Evolutionary conservation across 2,888 invertebrate genomes (phyloP).

Genomic region (Halictus quadricinctus): DNA sequence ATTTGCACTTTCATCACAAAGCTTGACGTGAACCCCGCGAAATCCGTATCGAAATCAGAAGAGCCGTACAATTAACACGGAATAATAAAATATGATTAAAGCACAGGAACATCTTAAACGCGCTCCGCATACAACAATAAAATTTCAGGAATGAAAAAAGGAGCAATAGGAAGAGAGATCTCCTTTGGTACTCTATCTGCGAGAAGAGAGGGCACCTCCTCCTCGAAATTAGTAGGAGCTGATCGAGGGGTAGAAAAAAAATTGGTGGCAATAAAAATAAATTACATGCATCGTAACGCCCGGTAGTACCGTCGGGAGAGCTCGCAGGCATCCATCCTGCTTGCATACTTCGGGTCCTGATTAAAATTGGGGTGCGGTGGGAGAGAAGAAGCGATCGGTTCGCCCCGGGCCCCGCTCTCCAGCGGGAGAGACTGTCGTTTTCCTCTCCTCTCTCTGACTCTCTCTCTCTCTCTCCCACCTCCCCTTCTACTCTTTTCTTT

Average conservation of each 20-base stretch:
- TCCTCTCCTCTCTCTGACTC: background rate
- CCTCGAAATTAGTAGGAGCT: constrained; percentile 80
- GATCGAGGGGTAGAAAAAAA: constrained; percentile 82
- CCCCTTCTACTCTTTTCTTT: background rate
- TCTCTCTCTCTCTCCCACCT: background rate
- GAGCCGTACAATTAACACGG: background rate
- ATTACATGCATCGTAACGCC: constrained; percentile 82
- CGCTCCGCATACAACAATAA: background rate
- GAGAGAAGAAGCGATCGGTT: constrained; percentile 76
- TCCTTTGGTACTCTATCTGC: constrained; percentile 16
- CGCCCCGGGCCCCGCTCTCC: constrained; percentile 72
- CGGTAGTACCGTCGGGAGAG: constrained; percentile 76
- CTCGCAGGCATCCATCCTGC: constrained; percentile 80
- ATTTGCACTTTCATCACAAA: background rate
- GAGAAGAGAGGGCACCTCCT: constrained; percentile 52
- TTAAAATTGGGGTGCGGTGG: constrained; percentile 82
- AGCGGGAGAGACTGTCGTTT: constrained; percentile 56
- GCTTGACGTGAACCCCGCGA: background rate
- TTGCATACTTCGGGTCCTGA: constrained; percentile 81
- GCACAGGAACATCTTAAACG: background rate
- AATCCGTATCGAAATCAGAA: background rate
- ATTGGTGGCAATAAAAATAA: constrained; percentile 83
- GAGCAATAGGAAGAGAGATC: background rate
- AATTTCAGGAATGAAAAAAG: constrained; percentile 18
- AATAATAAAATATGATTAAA: background rate